phyloP scores from a whole-genome alignment of 2,888 invertebrate species.

The Gastracanthus pulcherrimus region DNA sequence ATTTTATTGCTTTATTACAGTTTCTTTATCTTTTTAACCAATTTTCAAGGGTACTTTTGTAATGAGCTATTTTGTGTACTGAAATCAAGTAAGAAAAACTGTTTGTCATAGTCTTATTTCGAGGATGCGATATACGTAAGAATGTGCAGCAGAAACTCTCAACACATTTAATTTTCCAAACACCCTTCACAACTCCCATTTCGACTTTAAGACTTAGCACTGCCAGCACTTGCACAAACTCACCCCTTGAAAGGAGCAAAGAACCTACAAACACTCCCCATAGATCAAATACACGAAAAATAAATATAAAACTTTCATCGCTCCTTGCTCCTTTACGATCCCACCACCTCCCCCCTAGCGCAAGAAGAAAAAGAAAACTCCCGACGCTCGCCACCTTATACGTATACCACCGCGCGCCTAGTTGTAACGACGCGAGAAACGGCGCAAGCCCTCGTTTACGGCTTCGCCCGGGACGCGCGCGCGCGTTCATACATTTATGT shows the following conservation, averaged over 20 bases:
- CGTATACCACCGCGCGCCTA: not conserved
- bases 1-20: too few relatives aligned
- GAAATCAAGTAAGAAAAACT: too few relatives aligned
- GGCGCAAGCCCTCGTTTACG: slow-evolving; percentile 6
- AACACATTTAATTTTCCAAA: too few relatives aligned
- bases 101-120: too few relatives aligned
- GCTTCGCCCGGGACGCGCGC: not conserved
- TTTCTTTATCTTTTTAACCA: too few relatives aligned
- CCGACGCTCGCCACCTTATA: not conserved
- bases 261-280: not conserved
- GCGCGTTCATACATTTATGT: slow-evolving; percentile 11
- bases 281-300: not conserved
- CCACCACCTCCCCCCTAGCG: not conserved
- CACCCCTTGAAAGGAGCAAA: not conserved
- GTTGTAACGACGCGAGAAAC: slow-evolving; percentile 27
- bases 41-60: too few relatives aligned
- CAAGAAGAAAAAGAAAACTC: too few relatives aligned
- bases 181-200: too few relatives aligned
- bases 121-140: too few relatives aligned
- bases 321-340: not conserved
- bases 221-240: not conserved
- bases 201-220: not conserved
- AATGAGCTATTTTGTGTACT: too few relatives aligned
- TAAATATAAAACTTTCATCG: slow-evolving; percentile 6
- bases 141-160: too few relatives aligned